These are phyloP conservation scores for Peribatodes rhomboidaria DNA, from an alignment of 2,888 invertebrate species.

Conservation along the genomic window DNA sequence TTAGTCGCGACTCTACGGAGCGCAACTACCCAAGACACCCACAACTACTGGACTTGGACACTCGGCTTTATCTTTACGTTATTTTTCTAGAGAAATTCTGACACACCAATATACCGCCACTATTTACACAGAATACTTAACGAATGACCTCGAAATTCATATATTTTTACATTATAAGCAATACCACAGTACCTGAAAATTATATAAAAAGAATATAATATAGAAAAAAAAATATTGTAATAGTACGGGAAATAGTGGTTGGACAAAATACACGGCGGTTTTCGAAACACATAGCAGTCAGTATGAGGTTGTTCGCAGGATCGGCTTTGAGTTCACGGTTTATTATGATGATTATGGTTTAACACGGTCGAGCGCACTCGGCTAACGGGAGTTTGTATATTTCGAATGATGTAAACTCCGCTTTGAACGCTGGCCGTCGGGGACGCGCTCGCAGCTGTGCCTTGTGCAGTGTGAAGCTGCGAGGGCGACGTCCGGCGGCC, in stretches of 20 bases:
- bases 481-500: conserved; percentile 19
- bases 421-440: conserved; percentile 14
- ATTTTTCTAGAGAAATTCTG: conserved; percentile 38
- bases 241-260: conserved; percentile 73
- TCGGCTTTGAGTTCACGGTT: conserved; percentile 53
- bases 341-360: conserved; percentile 42
- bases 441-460: conserved; percentile 6
- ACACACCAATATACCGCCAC: conserved; percentile 66
- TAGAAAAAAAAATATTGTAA: conserved; percentile 64
- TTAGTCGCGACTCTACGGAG: neutral
- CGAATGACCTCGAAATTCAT: conserved; percentile 64
- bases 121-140: conserved; percentile 55
- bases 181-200: conserved; percentile 84
- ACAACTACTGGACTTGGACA: neutral
- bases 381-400: conserved; percentile 41
- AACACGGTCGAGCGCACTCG: conserved; percentile 49
- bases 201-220: conserved; percentile 64
- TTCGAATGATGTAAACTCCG: conserved; percentile 19
- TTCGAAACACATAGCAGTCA: conserved; percentile 51
- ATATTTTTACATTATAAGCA: conserved; percentile 81
- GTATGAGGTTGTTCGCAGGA: conserved; percentile 57
- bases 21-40: neutral
- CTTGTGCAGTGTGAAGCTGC: conserved; percentile 17
- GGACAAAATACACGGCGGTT: conserved; percentile 66
- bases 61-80: neutral